A percentile compares a stretch with the other conserved stretches of the same genome.
These are phyloP conservation scores for Rhagium mordax DNA, from an alignment of 2,888 invertebrate species.

Conservation along the genomic window DNA sequence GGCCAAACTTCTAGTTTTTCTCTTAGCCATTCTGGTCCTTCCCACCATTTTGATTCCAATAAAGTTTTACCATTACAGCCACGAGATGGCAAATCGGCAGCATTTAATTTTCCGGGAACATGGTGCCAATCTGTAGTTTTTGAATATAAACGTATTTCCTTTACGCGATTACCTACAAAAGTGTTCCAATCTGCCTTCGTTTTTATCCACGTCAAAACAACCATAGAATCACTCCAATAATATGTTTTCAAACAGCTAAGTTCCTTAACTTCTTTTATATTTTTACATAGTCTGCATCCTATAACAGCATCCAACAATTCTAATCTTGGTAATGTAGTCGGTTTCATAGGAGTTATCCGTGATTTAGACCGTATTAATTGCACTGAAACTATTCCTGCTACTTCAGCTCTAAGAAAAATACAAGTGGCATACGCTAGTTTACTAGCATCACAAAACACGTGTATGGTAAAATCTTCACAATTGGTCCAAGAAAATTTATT, in stretches of 20 bases:
- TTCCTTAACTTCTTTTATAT: too few species aligned
- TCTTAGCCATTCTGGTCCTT: too few species aligned
- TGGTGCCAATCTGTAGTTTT: neutral
- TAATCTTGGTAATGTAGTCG: neutral
- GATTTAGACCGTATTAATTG: neutral
- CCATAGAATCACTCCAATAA: slow-evolving; percentile 19
- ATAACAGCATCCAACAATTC: too few species aligned
- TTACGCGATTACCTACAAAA: neutral
- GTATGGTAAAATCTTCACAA: too few species aligned
- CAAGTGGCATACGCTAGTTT: neutral
- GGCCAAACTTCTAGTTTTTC: too few species aligned
- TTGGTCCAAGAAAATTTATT: too few species aligned
- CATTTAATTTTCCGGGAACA: neutral
- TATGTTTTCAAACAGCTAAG: slow-evolving; percentile 1
- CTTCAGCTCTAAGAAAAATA: neutral
- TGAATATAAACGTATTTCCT: neutral
- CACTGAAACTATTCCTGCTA: neutral
- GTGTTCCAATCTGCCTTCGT: slow-evolving; percentile 13
- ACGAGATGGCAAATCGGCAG: too few species aligned
- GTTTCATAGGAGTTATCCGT: neutral
- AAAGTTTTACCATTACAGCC: too few species aligned
- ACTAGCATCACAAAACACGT: too few species aligned
- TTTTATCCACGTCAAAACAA: slow-evolving; percentile 16
- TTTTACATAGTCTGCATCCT: too few species aligned
- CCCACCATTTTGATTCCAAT: too few species aligned